A percentile compares a stretch with the other conserved stretches of the same genome.
phyloP scores from a whole-genome alignment of 2,888 invertebrate genomes.

The Argyresthia goedartella region DNA sequence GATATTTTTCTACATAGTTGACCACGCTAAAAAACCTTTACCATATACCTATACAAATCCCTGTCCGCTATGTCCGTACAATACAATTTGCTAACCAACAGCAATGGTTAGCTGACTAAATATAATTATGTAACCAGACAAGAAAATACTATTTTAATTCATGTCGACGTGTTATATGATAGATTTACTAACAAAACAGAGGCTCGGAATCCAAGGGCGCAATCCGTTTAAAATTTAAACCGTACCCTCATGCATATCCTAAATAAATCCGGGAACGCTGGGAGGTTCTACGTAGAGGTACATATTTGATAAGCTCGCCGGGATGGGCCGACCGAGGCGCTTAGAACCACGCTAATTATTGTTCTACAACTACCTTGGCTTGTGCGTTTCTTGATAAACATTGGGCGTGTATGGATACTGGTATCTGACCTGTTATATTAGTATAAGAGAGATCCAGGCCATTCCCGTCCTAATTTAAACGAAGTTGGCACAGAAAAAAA shows the following conservation, averaged over 20 bases:
- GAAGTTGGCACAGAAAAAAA: too few species aligned
- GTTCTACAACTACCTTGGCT: background rate
- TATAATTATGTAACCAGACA: too few species aligned
- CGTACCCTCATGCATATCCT: conserved; percentile 70
- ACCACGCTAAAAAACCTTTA: too few species aligned
- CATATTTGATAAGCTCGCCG: conserved; percentile 66
- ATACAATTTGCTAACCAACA: too few species aligned
- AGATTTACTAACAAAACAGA: conserved; percentile 60
- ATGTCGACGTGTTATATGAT: conserved; percentile 33
- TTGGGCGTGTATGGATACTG: too few species aligned
- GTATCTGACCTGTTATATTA: background rate
- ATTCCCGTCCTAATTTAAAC: too few species aligned
- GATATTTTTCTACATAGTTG: too few species aligned
- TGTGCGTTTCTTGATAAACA: too few species aligned
- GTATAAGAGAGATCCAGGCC: too few species aligned
- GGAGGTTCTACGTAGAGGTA: conserved; percentile 54
- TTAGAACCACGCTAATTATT: conserved; percentile 18
- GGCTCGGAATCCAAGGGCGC: conserved; percentile 63
- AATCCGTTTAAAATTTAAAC: conserved; percentile 71
- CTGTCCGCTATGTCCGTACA: too few species aligned
- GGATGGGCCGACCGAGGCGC: conserved; percentile 29
- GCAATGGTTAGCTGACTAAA: too few species aligned
- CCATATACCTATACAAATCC: too few species aligned
- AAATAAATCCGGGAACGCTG: conserved; percentile 61
- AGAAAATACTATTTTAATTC: background rate